These are phyloP conservation scores for Saccostrea echinata DNA, from an alignment of 1,140 invertebrate species.

Conservation along the genomic window DNA sequence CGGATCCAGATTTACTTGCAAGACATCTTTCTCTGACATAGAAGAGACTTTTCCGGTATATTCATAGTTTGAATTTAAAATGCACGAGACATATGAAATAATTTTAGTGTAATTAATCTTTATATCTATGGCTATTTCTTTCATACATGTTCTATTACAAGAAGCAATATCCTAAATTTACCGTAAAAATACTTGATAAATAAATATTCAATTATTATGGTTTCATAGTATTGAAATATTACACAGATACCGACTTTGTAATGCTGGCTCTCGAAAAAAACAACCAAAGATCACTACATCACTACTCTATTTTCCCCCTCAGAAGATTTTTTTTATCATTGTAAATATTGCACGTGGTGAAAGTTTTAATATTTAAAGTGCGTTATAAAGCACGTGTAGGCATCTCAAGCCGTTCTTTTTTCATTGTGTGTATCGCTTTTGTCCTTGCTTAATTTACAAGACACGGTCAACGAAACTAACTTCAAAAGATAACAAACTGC, in stretches of 20 bases:
- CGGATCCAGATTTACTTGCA: background rate
- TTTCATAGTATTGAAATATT: background rate
- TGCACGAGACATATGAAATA: background rate
- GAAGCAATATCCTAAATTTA: too few species aligned
- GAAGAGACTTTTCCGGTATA: too few species aligned
- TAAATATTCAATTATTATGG: too few species aligned
- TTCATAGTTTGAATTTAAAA: too few species aligned
- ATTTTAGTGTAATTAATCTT: background rate
- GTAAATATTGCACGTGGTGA: background rate
- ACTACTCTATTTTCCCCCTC: too few species aligned
- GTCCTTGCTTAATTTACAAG: background rate
- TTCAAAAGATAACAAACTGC: background rate
- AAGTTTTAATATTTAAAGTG: background rate
- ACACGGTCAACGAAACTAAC: background rate
- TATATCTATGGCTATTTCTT: too few species aligned
- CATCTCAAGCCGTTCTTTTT: background rate
- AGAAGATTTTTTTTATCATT: too few species aligned
- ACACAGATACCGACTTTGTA: background rate
- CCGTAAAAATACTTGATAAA: too few species aligned
- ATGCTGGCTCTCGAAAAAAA: too few species aligned
- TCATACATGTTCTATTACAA: too few species aligned
- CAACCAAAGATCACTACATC: too few species aligned
- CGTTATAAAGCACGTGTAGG: background rate
- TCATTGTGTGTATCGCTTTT: background rate
- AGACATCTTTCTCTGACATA: background rate